Conservation (phyloP, 2,888 invertebrate genomes). For the Alsophila aescularia region DNA sequence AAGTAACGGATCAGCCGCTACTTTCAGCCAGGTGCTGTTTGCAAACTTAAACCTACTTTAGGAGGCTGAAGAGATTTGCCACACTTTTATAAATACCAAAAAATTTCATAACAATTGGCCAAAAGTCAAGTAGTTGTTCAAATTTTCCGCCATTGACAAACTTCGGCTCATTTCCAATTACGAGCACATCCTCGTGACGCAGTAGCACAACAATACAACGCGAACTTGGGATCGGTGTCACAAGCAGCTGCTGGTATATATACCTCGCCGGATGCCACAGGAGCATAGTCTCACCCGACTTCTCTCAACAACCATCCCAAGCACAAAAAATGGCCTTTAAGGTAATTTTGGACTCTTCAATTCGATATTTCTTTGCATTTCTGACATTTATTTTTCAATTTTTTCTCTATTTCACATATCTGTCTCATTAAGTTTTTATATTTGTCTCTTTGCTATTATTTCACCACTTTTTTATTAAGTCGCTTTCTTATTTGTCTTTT, state of each 20-base stretch:
- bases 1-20: constrained; percentile 8
- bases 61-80: constrained; percentile 18
- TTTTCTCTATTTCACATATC: too few relatives aligned
- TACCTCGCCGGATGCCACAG: constrained; percentile 60
- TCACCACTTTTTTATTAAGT: too few relatives aligned
- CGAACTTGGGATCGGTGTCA: constrained; percentile 71
- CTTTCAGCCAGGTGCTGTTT: constrained; percentile 13
- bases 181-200: constrained; percentile 76
- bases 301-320: constrained; percentile 58
- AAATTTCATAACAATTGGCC: constrained; percentile 70
- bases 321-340: constrained; percentile 74
- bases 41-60: background rate
- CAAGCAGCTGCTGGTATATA: constrained; percentile 71
- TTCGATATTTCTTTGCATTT: background rate
- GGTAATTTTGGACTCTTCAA: constrained; percentile 54
- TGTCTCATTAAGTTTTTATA: too few relatives aligned
- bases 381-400: background rate
- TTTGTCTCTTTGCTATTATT: too few relatives aligned
- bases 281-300: constrained; percentile 73
- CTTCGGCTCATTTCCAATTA: constrained; percentile 78
- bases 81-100: constrained; percentile 28
- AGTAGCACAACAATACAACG: constrained; percentile 72
- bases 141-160: constrained; percentile 80
- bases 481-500: too few relatives aligned
- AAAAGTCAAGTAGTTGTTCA: constrained; percentile 72